Evolutionary conservation across 2,113 vertebrate genomes (phyloP).

Genomic region (Atractosteus spatula): DNA sequence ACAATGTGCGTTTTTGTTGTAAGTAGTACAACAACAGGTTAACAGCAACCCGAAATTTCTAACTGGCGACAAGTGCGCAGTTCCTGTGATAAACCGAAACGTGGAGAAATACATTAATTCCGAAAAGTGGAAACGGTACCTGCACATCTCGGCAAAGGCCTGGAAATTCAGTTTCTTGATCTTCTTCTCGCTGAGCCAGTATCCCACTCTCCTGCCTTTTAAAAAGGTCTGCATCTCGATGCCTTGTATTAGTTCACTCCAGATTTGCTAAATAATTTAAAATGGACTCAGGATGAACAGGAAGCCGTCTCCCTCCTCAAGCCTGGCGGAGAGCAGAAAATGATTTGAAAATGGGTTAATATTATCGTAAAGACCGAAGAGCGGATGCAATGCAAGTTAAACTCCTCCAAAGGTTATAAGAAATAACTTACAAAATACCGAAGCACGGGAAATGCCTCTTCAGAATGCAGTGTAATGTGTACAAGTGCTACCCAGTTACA

Average conservation of each 20-base stretch:
- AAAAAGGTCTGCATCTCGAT: constrained; percentile 91
- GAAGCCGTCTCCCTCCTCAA: constrained; percentile 24
- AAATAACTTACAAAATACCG: constrained; percentile 5
- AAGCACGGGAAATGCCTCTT: neutral
- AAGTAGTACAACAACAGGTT: no score
- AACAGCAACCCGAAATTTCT: no score
- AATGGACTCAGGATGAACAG: constrained; percentile 27
- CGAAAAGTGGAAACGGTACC: constrained; percentile 54
- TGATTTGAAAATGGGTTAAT: no score
- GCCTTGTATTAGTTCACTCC: constrained; percentile 27
- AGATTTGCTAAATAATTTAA: constrained; percentile 43
- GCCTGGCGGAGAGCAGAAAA: neutral
- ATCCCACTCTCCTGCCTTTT: constrained; percentile 88
- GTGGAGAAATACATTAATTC: no score
- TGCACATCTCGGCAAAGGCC: constrained; percentile 94
- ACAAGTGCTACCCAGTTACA: constrained; percentile 1
- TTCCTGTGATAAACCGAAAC: no score
- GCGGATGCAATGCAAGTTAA: constrained; percentile 1
- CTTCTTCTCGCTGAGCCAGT: constrained; percentile 98
- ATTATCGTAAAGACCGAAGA: neutral
- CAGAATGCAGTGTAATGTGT: neutral
- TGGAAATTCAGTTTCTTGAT: constrained; percentile 96
- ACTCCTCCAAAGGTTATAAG: constrained; percentile 14
- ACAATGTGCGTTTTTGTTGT: no score
- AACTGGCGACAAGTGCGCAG: no score